phyloP scores from a whole-genome alignment of 30 jellyfish, hydroid and myxozoan species.

The Clytia hemisphaerica region DNA sequence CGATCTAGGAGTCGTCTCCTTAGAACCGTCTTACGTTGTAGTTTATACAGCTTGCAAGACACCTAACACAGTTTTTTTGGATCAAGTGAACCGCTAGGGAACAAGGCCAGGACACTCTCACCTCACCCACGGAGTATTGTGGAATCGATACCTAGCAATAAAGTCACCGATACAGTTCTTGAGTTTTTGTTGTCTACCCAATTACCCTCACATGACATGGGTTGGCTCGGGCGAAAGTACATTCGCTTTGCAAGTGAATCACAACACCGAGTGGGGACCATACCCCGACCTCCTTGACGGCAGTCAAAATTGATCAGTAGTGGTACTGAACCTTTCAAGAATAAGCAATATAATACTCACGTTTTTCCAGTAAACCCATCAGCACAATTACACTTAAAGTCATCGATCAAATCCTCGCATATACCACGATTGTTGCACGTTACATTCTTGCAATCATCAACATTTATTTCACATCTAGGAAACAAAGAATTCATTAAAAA shows the following conservation, averaged over 20 bases:
- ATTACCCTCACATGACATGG: background rate
- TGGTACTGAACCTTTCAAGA: constrained; percentile 45
- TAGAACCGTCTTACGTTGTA: too few relatives aligned
- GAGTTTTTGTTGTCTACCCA: too few relatives aligned
- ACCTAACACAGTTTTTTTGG: too few relatives aligned
- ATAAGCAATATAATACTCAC: constrained; percentile 18
- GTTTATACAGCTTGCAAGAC: too few relatives aligned
- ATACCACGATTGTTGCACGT: constrained; percentile 64
- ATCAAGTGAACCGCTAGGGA: too few relatives aligned
- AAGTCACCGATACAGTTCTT: too few relatives aligned
- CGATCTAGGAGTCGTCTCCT: too few relatives aligned
- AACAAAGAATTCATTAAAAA: too few relatives aligned
- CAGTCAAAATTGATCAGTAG: constrained; percentile 36
- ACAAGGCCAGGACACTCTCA: too few relatives aligned
- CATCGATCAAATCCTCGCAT: constrained; percentile 62
- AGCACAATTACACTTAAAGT: constrained; percentile 33
- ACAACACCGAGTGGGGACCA: constrained; percentile 46
- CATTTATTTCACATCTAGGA: constrained; percentile 40
- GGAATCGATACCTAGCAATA: too few relatives aligned
- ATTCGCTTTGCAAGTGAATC: constrained; percentile 9
- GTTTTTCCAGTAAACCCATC: constrained; percentile 23
- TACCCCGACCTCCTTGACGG: too few relatives aligned
- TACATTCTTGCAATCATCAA: constrained; percentile 62
- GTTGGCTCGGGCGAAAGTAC: background rate
- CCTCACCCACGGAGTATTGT: too few relatives aligned